Evolutionary conservation across 1,140 invertebrate genomes (phyloP).

Genomic region (Leptoteleia sp.): DNA sequence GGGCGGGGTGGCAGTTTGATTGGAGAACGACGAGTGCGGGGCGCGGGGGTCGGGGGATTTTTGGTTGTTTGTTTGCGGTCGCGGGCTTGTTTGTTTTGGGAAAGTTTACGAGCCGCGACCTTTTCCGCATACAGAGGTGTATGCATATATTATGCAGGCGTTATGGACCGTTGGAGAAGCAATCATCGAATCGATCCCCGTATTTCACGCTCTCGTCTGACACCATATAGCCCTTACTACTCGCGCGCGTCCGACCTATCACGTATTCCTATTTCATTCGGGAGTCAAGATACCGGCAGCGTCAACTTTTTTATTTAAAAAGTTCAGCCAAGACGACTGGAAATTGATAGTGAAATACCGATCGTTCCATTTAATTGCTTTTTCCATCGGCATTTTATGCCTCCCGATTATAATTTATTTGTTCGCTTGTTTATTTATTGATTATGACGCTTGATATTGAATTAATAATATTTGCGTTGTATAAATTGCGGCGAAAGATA

Average conservation of each 20-base stretch:
- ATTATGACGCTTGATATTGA: neutral
- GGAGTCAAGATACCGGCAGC: conserved; percentile 30
- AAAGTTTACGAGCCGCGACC: conserved; percentile 35
- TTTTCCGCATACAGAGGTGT: conserved; percentile 30
- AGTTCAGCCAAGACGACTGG: conserved; percentile 14
- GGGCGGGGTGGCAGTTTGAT: conserved; percentile 16
- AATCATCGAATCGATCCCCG: conserved; percentile 63
- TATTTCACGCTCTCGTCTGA: conserved; percentile 62
- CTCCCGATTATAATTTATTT: neutral
- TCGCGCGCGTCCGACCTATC: conserved; percentile 57
- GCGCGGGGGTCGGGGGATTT: conserved; percentile 7
- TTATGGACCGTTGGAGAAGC: conserved; percentile 61
- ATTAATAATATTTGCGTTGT: too few relatives aligned
- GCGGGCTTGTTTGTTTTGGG: conserved; percentile 29
- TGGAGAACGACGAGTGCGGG: conserved; percentile 1
- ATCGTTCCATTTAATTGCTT: conserved; percentile 22
- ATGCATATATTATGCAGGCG: conserved; percentile 57
- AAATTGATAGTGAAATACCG: conserved; percentile 41
- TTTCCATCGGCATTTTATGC: too few relatives aligned
- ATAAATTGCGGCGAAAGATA: too few relatives aligned
- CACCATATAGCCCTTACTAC: conserved; percentile 62
- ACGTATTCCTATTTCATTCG: conserved; percentile 57
- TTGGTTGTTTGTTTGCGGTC: conserved; percentile 23
- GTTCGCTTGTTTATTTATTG: neutral
- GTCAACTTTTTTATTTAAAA: conserved; percentile 56